Percentiles rank a stretch among this genome's conserved stretches.
These are phyloP conservation scores for Polyodon spathula DNA, from an alignment of 2,113 vertebrate species.

Conservation along the genomic window DNA sequence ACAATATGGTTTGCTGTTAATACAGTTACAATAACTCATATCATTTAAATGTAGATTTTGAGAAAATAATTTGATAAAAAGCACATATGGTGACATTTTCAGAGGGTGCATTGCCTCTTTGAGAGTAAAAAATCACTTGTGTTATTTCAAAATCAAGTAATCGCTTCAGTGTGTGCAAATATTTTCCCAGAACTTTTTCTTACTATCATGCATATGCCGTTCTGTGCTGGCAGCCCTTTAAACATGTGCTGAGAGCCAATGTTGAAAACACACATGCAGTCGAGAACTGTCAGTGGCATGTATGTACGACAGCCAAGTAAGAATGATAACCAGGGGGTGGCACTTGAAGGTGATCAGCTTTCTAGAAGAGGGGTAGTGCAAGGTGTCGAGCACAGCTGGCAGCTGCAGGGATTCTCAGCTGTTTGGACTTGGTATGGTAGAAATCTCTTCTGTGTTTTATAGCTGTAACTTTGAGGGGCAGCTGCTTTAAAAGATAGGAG, in stretches of 20 bases:
- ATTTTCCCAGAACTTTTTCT: no score
- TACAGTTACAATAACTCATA: slow-evolving; percentile 18
- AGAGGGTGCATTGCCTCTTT: no score
- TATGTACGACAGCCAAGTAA: background rate
- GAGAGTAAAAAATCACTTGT: no score
- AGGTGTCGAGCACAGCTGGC: background rate
- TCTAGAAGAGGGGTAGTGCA: background rate
- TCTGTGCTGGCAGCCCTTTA: background rate
- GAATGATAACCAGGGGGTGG: background rate
- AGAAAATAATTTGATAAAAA: no score
- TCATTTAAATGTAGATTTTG: background rate
- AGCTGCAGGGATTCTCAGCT: background rate
- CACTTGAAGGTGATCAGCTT: background rate
- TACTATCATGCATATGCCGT: no score
- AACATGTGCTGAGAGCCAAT: background rate
- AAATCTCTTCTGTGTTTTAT: background rate
- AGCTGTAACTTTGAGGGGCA: slow-evolving; percentile 21
- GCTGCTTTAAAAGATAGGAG: background rate
- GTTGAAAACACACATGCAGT: background rate
- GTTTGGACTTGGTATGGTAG: background rate
- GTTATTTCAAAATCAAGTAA: no score
- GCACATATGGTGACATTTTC: no score
- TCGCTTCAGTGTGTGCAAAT: no score
- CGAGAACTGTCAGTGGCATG: background rate
- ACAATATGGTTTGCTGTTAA: no score